phyloP scores from a whole-genome alignment of 2,113 vertebrate genomes.

The Daphoenositta chrysoptera region DNA sequence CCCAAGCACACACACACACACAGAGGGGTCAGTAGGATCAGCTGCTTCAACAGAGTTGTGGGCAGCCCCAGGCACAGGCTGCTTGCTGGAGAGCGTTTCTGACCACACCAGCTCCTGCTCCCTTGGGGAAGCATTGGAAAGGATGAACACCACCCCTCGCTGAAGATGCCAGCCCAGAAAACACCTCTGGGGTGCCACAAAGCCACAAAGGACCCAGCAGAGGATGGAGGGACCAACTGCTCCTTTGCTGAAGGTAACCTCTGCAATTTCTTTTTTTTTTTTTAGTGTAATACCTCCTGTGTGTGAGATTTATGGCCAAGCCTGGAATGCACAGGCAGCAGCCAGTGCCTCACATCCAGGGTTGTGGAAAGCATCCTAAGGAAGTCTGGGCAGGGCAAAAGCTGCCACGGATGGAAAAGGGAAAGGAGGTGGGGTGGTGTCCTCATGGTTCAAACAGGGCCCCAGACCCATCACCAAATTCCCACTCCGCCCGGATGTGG shows the following conservation, averaged over 20 bases:
- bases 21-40: background rate
- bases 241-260: slow-evolving; percentile 16
- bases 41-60: slow-evolving; percentile 43
- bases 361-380: background rate
- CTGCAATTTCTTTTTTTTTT: background rate
- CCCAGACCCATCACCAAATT: background rate
- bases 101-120: slow-evolving; percentile 55
- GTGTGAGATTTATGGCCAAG: background rate
- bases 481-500: too few species aligned
- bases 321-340: background rate
- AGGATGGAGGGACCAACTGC: background rate
- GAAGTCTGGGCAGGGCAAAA: background rate
- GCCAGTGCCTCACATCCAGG: too few species aligned
- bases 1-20: background rate
- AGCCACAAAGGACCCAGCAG: background rate
- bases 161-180: slow-evolving; percentile 5
- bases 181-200: background rate
- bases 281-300: background rate
- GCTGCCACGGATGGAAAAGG: background rate
- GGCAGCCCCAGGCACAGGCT: slow-evolving; percentile 36
- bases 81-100: slow-evolving; percentile 56
- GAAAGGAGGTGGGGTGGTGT: background rate
- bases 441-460: background rate
- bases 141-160: background rate
- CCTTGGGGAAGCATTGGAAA: slow-evolving; percentile 41